A percentile compares a stretch with the other conserved stretches of the same genome.
Conservation (phyloP, 2,113 vertebrate species). For the Tretioscincus oriximinensis region DNA sequence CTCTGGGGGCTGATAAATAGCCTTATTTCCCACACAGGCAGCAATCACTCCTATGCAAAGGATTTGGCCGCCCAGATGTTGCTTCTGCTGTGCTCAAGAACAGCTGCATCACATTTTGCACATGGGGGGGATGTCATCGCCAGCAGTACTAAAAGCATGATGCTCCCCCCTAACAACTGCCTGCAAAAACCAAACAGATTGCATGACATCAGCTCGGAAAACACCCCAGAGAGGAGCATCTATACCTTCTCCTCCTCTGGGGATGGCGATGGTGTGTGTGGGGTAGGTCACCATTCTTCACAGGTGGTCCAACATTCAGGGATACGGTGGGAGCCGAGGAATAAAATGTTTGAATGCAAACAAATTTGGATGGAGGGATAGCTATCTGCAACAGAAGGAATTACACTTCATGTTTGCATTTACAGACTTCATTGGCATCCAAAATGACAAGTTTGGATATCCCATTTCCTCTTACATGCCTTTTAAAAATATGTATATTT, state of each 20-base stretch:
- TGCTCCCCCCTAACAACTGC: slow-evolving; percentile 42
- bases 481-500: too few species aligned
- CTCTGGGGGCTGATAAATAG: background rate
- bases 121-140: slow-evolving; percentile 26
- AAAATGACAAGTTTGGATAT: slow-evolving; percentile 15
- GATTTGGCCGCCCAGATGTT: background rate
- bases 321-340: slow-evolving; percentile 3
- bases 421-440: slow-evolving; percentile 48
- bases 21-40: background rate
- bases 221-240: slow-evolving; percentile 43
- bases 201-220: slow-evolving; percentile 62
- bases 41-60: background rate
- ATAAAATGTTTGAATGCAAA: slow-evolving; percentile 33
- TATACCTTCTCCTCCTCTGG: slow-evolving; percentile 22
- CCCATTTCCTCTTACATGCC: too few species aligned
- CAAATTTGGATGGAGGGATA: slow-evolving; percentile 17
- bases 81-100: fast-evolving
- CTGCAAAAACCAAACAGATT: slow-evolving; percentile 51
- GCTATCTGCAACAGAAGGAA: slow-evolving; percentile 32
- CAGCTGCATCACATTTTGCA: background rate
- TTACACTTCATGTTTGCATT: slow-evolving; percentile 39
- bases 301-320: slow-evolving; percentile 57
- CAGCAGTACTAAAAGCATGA: background rate
- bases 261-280: background rate
- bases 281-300: slow-evolving; percentile 49